phyloP scores from a whole-genome alignment of 2,888 invertebrate species.

The Xestia sexstrigata region DNA sequence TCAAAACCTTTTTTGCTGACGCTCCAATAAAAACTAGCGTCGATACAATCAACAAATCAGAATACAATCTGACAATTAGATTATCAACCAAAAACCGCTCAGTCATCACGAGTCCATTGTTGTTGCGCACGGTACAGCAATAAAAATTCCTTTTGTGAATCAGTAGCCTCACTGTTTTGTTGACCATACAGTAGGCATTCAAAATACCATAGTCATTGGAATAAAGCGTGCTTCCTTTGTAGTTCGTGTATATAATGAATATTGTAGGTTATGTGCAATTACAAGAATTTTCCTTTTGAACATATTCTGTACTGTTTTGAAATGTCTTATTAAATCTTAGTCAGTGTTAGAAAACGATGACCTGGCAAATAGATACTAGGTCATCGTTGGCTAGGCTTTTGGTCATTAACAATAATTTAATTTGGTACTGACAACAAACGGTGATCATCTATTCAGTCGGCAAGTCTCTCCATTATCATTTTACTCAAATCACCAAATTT shows the following conservation, averaged over 20 bases:
- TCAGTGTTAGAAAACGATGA: constrained; percentile 30
- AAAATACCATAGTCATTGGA: constrained; percentile 70
- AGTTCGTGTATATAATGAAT: constrained; percentile 48
- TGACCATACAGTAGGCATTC: constrained; percentile 71
- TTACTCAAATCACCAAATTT: neutral
- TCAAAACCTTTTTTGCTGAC: constrained; percentile 65
- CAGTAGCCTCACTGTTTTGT: constrained; percentile 76
- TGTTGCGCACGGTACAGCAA: constrained; percentile 71
- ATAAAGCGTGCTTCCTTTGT: constrained; percentile 62
- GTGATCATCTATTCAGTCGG: constrained; percentile 9
- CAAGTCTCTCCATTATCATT: constrained; percentile 2
- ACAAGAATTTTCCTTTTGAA: constrained; percentile 34
- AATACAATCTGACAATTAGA: constrained; percentile 87
- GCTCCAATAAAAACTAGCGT: constrained; percentile 71
- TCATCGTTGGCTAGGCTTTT: constrained; percentile 5
- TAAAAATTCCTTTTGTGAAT: constrained; percentile 74
- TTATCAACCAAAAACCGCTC: constrained; percentile 78
- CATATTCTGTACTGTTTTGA: constrained; percentile 27
- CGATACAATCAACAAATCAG: constrained; percentile 82
- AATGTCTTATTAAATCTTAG: constrained; percentile 34
- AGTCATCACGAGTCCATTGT: constrained; percentile 83
- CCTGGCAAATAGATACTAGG: neutral
- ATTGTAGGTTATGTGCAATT: constrained; percentile 50
- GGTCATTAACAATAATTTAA: constrained; percentile 12
- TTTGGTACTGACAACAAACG: neutral